Evolutionary conservation across 2,113 vertebrate species (phyloP).

Genomic region (Penelope pileata): DNA sequence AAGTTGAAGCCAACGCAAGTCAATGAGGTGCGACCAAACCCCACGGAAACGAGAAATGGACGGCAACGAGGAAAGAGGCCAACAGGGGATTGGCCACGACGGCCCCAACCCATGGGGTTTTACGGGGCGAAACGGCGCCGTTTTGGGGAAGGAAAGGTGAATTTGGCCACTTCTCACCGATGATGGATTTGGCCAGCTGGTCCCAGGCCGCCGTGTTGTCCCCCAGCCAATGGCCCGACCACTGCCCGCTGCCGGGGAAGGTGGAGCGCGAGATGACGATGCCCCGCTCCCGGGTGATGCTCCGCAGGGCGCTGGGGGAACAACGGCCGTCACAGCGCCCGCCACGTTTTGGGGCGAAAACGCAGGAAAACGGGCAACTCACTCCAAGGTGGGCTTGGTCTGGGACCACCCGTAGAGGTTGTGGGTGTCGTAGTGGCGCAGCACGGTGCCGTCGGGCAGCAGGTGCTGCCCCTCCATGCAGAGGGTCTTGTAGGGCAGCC

Average conservation of each 20-base stretch:
- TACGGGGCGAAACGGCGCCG: no score
- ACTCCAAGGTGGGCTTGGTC: slow-evolving; percentile 88
- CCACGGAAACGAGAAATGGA: no score
- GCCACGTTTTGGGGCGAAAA: no score
- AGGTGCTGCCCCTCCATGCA: slow-evolving; percentile 91
- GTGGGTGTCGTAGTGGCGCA: slow-evolving; percentile 89
- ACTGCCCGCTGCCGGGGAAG: slow-evolving; percentile 87
- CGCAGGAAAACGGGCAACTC: neutral
- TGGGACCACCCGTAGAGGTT: slow-evolving; percentile 93
- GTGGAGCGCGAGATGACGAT: slow-evolving; percentile 82
- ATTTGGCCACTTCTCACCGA: slow-evolving; percentile 73
- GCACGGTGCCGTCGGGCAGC: slow-evolving; percentile 79
- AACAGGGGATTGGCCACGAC: no score
- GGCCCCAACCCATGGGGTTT: no score
- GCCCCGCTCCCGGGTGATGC: slow-evolving; percentile 58
- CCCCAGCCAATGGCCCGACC: slow-evolving; percentile 92
- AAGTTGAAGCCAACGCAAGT: no score
- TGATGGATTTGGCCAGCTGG: slow-evolving; percentile 87
- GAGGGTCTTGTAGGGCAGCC: slow-evolving; percentile 87
- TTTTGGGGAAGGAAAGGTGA: neutral
- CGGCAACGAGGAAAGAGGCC: no score
- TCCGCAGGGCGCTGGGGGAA: slow-evolving; percentile 46
- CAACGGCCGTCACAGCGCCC: no score
- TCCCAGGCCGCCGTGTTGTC: slow-evolving; percentile 87
- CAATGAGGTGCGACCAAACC: no score